Evolutionary conservation across 2,888 invertebrate genomes (phyloP).

Genomic region (Stictocephala bisonia): DNA sequence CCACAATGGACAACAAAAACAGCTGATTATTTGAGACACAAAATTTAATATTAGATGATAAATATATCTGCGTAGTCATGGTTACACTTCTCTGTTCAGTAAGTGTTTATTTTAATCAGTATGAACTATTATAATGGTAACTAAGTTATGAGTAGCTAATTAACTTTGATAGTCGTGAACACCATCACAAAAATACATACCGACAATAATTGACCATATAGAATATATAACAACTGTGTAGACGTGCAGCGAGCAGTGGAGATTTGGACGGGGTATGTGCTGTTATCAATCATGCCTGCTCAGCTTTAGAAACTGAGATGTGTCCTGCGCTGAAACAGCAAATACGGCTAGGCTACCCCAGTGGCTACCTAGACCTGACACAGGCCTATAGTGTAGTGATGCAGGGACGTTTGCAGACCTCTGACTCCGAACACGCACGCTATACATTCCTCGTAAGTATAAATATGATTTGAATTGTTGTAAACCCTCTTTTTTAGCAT

Average conservation of each 20-base stretch:
- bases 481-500: too few species aligned
- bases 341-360: slow-evolving; percentile 82
- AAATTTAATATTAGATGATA: too few species aligned
- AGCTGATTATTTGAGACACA: too few species aligned
- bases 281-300: slow-evolving; percentile 92
- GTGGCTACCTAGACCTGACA: slow-evolving; percentile 80
- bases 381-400: slow-evolving; percentile 88
- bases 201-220: too few species aligned
- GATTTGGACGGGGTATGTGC: slow-evolving; percentile 97
- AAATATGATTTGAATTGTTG: too few species aligned
- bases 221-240: slow-evolving; percentile 65
- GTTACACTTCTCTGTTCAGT: too few species aligned
- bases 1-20: too few species aligned
- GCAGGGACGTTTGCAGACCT: slow-evolving; percentile 81
- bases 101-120: too few species aligned
- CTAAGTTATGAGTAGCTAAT: too few species aligned
- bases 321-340: slow-evolving; percentile 78
- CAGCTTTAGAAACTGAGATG: slow-evolving; percentile 87
- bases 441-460: slow-evolving; percentile 78
- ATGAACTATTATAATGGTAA: too few species aligned
- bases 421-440: slow-evolving; percentile 82
- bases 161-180: slow-evolving; percentile 6
- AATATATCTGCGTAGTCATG: too few species aligned
- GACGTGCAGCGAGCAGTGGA: slow-evolving; percentile 89
- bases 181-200: too few species aligned